Conservation (phyloP, 2,797 vertebrate species). For the Nannoperca australis region DNA sequence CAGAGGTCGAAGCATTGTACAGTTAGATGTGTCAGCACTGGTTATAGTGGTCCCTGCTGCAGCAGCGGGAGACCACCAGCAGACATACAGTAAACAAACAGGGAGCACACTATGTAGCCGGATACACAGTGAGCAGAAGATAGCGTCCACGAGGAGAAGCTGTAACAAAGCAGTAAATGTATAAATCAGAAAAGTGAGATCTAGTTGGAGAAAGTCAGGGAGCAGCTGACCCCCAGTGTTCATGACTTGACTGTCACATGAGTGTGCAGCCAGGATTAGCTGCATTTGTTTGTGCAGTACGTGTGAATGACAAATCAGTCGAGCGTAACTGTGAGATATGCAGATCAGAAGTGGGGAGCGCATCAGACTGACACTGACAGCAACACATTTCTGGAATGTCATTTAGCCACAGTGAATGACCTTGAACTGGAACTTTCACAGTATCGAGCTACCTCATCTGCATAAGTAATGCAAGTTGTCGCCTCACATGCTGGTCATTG, state of each 20-base stretch:
- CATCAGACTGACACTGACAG: constrained; percentile 32
- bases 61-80: constrained; percentile 22
- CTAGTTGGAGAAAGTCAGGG: constrained; percentile 9
- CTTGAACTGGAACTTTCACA: constrained; percentile 64
- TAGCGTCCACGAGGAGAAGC: background rate
- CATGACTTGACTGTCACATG: constrained; percentile 10
- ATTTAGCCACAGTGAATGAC: constrained; percentile 43
- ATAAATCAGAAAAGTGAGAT: constrained; percentile 7
- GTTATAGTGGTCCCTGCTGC: constrained; percentile 22
- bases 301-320: constrained; percentile 50
- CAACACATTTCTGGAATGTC: constrained; percentile 33
- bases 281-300: constrained; percentile 38
- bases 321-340: constrained; percentile 43
- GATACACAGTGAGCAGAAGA: background rate
- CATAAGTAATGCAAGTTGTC: constrained; percentile 80
- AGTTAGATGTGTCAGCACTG: constrained; percentile 45
- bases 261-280: constrained; percentile 13
- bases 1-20: constrained; percentile 36
- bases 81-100: constrained; percentile 32
- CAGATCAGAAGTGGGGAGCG: constrained; percentile 47
- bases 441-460: constrained; percentile 74
- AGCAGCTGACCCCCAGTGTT: constrained; percentile 9
- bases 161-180: background rate
- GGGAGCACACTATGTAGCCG: background rate
- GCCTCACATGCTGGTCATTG: constrained; percentile 66